Base-by-base conservation (phyloP, 2,888 invertebrate genomes). In the Drosophila nr. medialis region DNA sequence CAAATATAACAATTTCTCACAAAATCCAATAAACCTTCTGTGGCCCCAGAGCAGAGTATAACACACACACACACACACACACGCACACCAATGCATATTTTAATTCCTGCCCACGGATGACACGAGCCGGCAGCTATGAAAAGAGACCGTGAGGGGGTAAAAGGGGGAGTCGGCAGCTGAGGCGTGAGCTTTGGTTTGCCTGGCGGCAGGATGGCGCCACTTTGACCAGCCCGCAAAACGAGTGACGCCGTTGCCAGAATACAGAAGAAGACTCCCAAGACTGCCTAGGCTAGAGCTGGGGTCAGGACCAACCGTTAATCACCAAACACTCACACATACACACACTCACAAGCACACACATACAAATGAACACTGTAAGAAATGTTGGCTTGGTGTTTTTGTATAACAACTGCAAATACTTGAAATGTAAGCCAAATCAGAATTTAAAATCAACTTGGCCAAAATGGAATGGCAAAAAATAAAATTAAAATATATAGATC, bases 131-230 rank as follows among this genome's bases (percentile, higher is more conserved):
- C 34, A 38, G n/a, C 34, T 32, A 18, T 13, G 21, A 29, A 18
- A 6, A 38, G 55, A 2, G 38, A 3, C 3, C 7, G 32, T 32
- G 38, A 8, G 29, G 15, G 42, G 34, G 18, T 1, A 24, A 24
- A 24, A 4, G 40, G 7, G 56, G 6, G 10, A n/a, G 30, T 48
- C 32, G 50, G 38, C 38, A 62, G 68, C 64, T 60, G 62, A 61
- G 65, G 65, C 66, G 53, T 56, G 66, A 69, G 72, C 62, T 60
- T 72, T 60, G 56, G 69, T 77, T 77, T 69, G 75, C 80, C 67
- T 72, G 80, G 70, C 86, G 84, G 64, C 82, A 76, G 82, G 30
- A 61, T 87, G 86, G 88, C 86, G 86, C 87, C 86, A 62, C 77
- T 80, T 68, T 76, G 87, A 83, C 86, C 84, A 86, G 66, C 77